phyloP scores from a whole-genome alignment of 2,888 invertebrate genomes.

The Thymelicus sylvestris region DNA sequence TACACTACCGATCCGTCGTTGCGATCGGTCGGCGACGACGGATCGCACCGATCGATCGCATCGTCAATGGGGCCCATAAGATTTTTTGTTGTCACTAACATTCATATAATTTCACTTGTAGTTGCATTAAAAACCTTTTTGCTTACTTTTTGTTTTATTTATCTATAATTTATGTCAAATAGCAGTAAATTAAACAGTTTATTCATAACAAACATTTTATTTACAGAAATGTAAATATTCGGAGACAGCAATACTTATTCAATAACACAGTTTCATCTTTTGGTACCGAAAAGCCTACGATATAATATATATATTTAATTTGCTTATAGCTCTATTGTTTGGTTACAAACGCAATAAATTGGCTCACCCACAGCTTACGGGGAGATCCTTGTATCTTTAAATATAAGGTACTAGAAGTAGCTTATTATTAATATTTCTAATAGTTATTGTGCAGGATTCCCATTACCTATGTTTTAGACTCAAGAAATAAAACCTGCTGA shows the following conservation, averaged over 20 bases:
- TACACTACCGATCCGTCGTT: too few relatives aligned
- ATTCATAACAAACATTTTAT: constrained; percentile 62
- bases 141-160: constrained; percentile 60
- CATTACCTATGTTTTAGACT: too few relatives aligned
- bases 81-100: constrained; percentile 57
- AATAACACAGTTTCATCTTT: constrained; percentile 19
- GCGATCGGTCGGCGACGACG: too few relatives aligned
- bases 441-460: too few relatives aligned
- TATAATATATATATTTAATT: too few relatives aligned
- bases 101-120: constrained; percentile 41
- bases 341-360: neutral
- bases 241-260: constrained; percentile 46
- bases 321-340: neutral
- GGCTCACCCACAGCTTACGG: neutral
- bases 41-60: too few relatives aligned
- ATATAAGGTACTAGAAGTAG: too few relatives aligned
- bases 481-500: too few relatives aligned
- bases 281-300: neutral
- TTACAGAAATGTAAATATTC: constrained; percentile 69
- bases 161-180: neutral
- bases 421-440: too few relatives aligned
- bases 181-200: constrained; percentile 8
- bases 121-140: constrained; percentile 55
- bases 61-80: too few relatives aligned
- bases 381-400: neutral